phyloP scores from a whole-genome alignment of 30 jellyfish, hydroid and myxozoan species.

The Turritopsis dohrnii region DNA sequence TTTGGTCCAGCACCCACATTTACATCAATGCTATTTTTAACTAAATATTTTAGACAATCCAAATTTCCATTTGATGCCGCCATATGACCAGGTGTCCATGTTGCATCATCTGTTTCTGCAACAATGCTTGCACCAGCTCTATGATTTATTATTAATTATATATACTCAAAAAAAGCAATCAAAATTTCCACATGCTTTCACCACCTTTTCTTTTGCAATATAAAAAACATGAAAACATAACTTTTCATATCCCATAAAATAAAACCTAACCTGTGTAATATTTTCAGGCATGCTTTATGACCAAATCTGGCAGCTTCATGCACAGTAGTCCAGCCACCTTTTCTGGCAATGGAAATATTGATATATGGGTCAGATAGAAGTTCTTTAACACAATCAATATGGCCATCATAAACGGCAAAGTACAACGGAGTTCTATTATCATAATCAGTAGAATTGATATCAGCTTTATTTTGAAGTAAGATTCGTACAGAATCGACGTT shows the following conservation, averaged over 20 bases:
- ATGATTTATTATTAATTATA: not conserved
- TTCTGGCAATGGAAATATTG: constrained; percentile 43
- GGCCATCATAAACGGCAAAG: constrained; percentile 71
- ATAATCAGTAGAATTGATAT: constrained; percentile 56
- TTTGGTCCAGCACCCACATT: constrained; percentile 86
- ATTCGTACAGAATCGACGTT: not conserved
- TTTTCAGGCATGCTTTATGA: constrained; percentile 39
- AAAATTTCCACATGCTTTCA: too few species aligned
- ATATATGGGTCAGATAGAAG: constrained; percentile 30
- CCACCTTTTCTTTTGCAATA: too few species aligned
- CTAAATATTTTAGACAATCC: constrained; percentile 51
- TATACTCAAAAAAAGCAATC: not conserved
- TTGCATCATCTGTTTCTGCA: constrained; percentile 73
- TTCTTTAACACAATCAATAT: constrained; percentile 40
- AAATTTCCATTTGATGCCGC: constrained; percentile 86
- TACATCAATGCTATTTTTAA: constrained; percentile 48
- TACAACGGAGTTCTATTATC: constrained; percentile 78
- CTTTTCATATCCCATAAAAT: too few species aligned
- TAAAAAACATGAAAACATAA: too few species aligned
- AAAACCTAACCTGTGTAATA: constrained; percentile 53
- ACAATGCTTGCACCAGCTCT: constrained; percentile 49
- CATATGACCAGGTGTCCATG: constrained; percentile 96
- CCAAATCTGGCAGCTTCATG: constrained; percentile 90
- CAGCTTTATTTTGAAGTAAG: constrained; percentile 33
- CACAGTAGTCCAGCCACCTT: constrained; percentile 89